Evolutionary conservation across 2,888 invertebrate species (phyloP).

Genomic region (Drosophila yooni): DNA sequence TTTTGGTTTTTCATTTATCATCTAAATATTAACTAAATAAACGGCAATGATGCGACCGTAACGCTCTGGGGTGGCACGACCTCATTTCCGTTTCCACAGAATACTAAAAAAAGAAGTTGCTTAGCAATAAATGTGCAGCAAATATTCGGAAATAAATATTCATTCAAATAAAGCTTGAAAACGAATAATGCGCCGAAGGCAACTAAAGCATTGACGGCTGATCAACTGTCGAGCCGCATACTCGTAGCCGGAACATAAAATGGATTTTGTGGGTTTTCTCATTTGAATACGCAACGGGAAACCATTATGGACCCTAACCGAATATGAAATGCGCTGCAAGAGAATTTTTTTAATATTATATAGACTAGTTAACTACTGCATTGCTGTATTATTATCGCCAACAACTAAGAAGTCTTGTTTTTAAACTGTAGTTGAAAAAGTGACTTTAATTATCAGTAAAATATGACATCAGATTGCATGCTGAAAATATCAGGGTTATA

Average conservation of each 20-base stretch:
- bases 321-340: conserved; percentile 37
- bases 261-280: conserved; percentile 67
- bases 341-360: background rate
- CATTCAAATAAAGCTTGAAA: conserved; percentile 49
- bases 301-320: conserved; percentile 4
- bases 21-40: background rate
- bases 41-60: conserved; percentile 4
- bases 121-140: conserved; percentile 66
- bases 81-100: conserved; percentile 56
- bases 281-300: conserved; percentile 69
- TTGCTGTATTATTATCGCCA: background rate
- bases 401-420: background rate
- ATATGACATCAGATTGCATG: conserved; percentile 21
- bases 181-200: conserved; percentile 12
- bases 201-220: conserved; percentile 34
- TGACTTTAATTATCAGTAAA: conserved; percentile 13
- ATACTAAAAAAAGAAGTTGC: conserved; percentile 34
- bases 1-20: conserved; percentile 6
- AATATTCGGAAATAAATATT: conserved; percentile 73
- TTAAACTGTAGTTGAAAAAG: background rate
- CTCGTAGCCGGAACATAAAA: conserved; percentile 64
- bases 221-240: conserved; percentile 32
- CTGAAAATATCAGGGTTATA: conserved; percentile 9
- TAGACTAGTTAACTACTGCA: background rate
- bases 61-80: conserved; percentile 52